Conservation (phyloP, 2,797 vertebrate genomes). For the Malurus splendens region DNA sequence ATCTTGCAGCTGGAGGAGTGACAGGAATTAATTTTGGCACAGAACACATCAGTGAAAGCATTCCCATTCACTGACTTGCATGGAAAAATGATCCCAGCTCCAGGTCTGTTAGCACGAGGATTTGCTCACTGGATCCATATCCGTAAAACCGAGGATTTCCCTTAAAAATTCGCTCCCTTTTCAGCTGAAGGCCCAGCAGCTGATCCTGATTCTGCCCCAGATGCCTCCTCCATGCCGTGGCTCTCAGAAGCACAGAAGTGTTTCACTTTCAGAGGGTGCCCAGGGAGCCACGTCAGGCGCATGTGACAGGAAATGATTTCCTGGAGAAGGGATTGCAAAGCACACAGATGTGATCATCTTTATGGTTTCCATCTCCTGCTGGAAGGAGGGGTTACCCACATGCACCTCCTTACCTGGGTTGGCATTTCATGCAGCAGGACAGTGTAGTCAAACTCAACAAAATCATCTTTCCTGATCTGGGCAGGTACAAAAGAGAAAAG, state of each 20-base stretch:
- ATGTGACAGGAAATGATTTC: conserved; percentile 64
- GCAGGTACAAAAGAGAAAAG: background rate
- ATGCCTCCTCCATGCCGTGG: background rate
- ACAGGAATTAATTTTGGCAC: background rate
- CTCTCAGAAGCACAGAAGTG: conserved; percentile 45
- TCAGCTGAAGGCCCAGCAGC: background rate
- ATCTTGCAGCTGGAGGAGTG: background rate
- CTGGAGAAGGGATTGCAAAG: conserved; percentile 31
- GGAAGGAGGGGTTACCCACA: accelerated
- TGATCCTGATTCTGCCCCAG: conserved; percentile 56
- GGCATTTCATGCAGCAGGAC: conserved; percentile 62
- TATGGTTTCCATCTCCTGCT: accelerated
- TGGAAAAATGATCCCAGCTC: background rate
- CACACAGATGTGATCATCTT: background rate
- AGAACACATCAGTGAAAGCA: background rate
- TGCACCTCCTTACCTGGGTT: conserved; percentile 63
- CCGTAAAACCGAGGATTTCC: background rate
- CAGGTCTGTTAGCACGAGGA: background rate
- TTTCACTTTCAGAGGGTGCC: conserved; percentile 53
- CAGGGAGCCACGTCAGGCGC: conserved; percentile 63
- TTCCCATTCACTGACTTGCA: background rate
- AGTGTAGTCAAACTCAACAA: conserved; percentile 62
- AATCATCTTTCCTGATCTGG: conserved; percentile 55
- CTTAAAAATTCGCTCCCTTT: background rate
- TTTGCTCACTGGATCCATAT: background rate